Percentiles rank a stretch among this genome's conserved stretches.
These are phyloP conservation scores for Vollenhovia emeryi DNA, from an alignment of 1,140 invertebrate species.

Conservation along the genomic window DNA sequence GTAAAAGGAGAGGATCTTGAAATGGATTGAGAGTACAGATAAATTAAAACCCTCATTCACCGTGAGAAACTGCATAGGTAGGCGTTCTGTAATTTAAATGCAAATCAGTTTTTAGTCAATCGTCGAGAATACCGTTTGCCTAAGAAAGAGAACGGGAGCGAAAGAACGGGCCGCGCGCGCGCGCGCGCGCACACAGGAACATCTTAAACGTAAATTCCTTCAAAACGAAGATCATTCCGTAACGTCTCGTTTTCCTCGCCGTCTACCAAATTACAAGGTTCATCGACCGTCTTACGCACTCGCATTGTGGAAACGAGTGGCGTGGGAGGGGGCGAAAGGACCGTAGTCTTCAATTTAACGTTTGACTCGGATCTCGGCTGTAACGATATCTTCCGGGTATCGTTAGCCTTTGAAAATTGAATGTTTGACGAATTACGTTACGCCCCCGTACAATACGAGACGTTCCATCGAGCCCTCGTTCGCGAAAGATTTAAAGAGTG, in stretches of 20 bases:
- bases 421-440: slow-evolving; percentile 34
- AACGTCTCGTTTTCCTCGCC: slow-evolving; percentile 25
- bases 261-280: slow-evolving; percentile 54
- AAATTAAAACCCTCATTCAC: slow-evolving; percentile 70
- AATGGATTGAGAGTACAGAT: slow-evolving; percentile 69
- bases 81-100: slow-evolving; percentile 73
- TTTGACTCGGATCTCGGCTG: slow-evolving; percentile 36
- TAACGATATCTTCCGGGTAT: slow-evolving; percentile 12
- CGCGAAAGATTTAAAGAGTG: slow-evolving; percentile 7
- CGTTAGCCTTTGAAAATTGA: slow-evolving; percentile 10
- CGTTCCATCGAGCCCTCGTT: not conserved
- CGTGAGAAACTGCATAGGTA: slow-evolving; percentile 67
- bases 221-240: slow-evolving; percentile 52
- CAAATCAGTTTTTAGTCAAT: slow-evolving; percentile 76
- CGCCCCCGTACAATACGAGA: not conserved
- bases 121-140: slow-evolving; percentile 65
- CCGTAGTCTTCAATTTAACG: slow-evolving; percentile 40
- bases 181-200: slow-evolving; percentile 6
- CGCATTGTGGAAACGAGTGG: slow-evolving; percentile 9
- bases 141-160: slow-evolving; percentile 51
- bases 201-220: slow-evolving; percentile 63
- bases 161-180: slow-evolving; percentile 2
- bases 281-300: slow-evolving; percentile 50
- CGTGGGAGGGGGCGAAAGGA: no score
- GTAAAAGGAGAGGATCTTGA: slow-evolving; percentile 62